Conservation (phyloP, 2,113 vertebrate species). For the Chunga burmeisteri region DNA sequence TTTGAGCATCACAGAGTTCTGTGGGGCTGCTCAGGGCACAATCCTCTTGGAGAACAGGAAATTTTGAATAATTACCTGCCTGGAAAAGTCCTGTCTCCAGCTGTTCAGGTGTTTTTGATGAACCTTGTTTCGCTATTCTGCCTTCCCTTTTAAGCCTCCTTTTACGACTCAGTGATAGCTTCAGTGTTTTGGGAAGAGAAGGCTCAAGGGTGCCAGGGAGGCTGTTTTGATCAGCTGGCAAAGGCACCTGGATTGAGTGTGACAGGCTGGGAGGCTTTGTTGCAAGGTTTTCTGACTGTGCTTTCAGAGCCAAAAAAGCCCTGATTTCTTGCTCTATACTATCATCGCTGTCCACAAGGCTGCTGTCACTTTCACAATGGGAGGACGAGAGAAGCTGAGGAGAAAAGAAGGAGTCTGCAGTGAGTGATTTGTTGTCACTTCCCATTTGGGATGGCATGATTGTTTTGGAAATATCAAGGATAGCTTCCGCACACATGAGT, state of each 20-base stretch:
- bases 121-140: not conserved
- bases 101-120: conserved; percentile 4
- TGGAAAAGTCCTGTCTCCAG: not conserved
- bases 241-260: not conserved
- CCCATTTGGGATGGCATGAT: conserved; percentile 82
- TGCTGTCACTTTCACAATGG: conserved; percentile 76
- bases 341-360: conserved; percentile 90
- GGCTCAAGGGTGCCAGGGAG: not conserved
- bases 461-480: conserved; percentile 95
- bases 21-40: not conserved
- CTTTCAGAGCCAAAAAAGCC: conserved; percentile 90
- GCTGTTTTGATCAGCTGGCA: not conserved
- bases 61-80: not conserved
- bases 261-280: conserved; percentile 10
- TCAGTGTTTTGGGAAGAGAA: conserved; percentile 30
- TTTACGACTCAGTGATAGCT: conserved; percentile 68
- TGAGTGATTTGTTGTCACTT: not conserved
- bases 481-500: conserved; percentile 94
- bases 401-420: conserved; percentile 15
- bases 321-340: conserved; percentile 95
- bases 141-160: conserved; percentile 70
- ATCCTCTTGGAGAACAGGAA: not conserved
- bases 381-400: not conserved
- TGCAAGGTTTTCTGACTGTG: conserved; percentile 76
- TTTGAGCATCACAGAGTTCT: not conserved